Conservation (phyloP, 2,888 invertebrate species). For the Serripes groenlandicus region DNA sequence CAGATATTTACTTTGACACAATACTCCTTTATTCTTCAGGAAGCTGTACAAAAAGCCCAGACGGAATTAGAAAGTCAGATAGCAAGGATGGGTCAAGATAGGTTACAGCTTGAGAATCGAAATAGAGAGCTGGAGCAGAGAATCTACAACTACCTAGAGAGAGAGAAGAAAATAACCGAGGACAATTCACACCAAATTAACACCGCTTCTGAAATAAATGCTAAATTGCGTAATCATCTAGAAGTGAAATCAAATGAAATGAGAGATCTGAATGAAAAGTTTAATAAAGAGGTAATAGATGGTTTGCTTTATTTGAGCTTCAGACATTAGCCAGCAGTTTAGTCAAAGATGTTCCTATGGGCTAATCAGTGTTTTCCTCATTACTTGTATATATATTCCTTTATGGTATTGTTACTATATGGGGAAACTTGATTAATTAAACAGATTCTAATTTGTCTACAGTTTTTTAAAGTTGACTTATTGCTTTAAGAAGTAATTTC, state of each 20-base stretch:
- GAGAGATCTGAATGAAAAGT: slow-evolving; percentile 19
- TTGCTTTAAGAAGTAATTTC: too few species aligned
- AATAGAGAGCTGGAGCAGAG: slow-evolving; percentile 53
- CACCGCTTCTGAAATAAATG: slow-evolving; percentile 58
- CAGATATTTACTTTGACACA: too few species aligned
- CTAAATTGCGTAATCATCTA: slow-evolving; percentile 50
- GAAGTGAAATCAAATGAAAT: slow-evolving; percentile 38
- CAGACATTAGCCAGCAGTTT: too few species aligned
- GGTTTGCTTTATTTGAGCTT: too few species aligned
- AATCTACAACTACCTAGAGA: slow-evolving; percentile 56
- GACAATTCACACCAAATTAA: slow-evolving; percentile 55
- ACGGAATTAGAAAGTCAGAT: slow-evolving; percentile 51
- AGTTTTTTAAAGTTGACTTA: too few species aligned
- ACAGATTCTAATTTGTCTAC: too few species aligned
- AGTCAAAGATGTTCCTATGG: too few species aligned
- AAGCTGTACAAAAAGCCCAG: slow-evolving; percentile 57
- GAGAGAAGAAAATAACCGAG: slow-evolving; percentile 61
- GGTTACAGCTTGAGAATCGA: slow-evolving; percentile 43
- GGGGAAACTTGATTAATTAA: too few species aligned
- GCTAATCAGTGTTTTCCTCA: too few species aligned
- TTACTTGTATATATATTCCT: too few species aligned
- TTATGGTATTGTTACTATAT: too few species aligned
- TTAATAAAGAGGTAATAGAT: slow-evolving; percentile 42
- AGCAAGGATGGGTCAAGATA: slow-evolving; percentile 51
- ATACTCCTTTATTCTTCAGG: too few species aligned